A percentile compares a stretch with the other conserved stretches of the same genome.
phyloP scores from a whole-genome alignment of 2,113 vertebrate genomes.

The Antechinus stuartii region DNA sequence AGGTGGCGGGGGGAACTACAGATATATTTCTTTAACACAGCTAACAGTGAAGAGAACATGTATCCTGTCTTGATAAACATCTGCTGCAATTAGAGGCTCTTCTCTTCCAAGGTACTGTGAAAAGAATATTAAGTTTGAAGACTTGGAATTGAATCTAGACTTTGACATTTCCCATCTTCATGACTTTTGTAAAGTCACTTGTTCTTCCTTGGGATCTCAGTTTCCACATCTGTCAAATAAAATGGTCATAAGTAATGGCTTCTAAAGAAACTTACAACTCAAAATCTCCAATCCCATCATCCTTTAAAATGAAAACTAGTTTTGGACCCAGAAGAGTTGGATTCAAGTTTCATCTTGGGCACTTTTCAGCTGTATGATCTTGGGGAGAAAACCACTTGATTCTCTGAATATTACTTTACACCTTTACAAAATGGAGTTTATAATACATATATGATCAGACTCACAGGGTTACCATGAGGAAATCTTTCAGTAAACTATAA shows the following conservation, averaged over 20 bases:
- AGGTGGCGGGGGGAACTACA: background rate
- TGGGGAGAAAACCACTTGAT: background rate
- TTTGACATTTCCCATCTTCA: background rate
- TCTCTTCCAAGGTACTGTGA: background rate
- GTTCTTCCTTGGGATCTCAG: background rate
- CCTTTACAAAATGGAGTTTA: background rate
- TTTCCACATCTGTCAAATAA: background rate
- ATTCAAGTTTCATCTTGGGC: background rate
- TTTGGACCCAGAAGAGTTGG: background rate
- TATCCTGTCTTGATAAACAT: background rate
- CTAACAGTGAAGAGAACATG: constrained; percentile 44
- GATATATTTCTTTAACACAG: constrained; percentile 25
- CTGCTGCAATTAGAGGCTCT: background rate
- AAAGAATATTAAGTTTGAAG: background rate
- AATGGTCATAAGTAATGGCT: background rate
- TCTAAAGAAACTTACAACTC: background rate
- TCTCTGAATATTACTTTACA: background rate
- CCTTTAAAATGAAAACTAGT: background rate
- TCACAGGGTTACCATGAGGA: background rate
- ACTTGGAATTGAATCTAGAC: background rate
- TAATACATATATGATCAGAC: background rate
- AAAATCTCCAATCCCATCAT: background rate
- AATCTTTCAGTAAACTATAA: background rate
- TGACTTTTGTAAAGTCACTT: background rate
- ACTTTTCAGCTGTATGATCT: background rate